Evolutionary conservation across 92 coral and sea anemone genomes (phyloP), one percentile per base, ranked within the genome.

Genomic region (Zoanthus solanderi): DNA sequence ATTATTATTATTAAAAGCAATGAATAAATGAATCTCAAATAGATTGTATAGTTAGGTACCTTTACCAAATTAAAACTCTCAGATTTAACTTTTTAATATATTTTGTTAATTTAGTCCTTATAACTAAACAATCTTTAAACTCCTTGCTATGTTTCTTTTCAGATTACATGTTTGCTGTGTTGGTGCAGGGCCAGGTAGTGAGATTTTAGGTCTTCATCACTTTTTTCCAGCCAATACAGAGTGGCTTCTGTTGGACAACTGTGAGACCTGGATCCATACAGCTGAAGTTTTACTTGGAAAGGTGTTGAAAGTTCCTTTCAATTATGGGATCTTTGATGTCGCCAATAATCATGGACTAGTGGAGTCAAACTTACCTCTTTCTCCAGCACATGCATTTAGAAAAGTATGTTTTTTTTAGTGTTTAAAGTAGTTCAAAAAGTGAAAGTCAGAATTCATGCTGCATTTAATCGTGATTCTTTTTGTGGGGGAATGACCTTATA

Each of bases 111-210:
- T 37, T 2, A 0, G 56, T 50, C 12, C 5, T 7, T 7, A 50
- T 50, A 50, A 50, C 9, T 50, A 11, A 50, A 50, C 9, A 50
- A 50, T 50, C 12, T 7, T 50, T 50, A 7, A 50, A 3, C 1
- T 50, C 56, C 12, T 50, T 7, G 12, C 56, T 50, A 50, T 7
- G 9, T 23, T n/a, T 77, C 13, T 78, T 75, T 84, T 57, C 57
- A 97, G 98, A 83, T 83, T 94, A 48, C 93, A 94, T 83, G 97
- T 97, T 46, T 97, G 99, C 69, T 93, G 99, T 79, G 90, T 97
- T 84, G 99, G 99, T 78, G 98, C 99, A 45, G 99, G 99, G 6
- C 99, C 99, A 17, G 99, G 99, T 3, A 97, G 99, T 87, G 99
- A 97, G 91, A 92, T 97, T 75, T 85, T 97, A 42, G 99, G 99